A percentile compares a stretch with the other conserved stretches of the same genome.
Conservation (phyloP, 2,113 vertebrate species). For the Narcine bancroftii region DNA sequence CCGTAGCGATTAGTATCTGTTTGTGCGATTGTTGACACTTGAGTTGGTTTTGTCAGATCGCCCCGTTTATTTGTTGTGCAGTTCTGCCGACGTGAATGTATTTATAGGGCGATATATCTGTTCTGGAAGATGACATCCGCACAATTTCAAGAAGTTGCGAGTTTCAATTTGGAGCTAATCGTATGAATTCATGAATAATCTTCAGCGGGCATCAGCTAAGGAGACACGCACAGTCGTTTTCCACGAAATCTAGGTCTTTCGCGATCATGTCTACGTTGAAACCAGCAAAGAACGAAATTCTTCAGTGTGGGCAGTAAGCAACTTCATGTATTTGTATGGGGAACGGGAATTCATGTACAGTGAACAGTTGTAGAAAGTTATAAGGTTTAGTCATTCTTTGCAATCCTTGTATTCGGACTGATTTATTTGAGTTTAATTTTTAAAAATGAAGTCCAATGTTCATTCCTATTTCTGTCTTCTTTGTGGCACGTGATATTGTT, state of each 20-base stretch:
- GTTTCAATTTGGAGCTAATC: neutral
- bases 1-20: neutral
- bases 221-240: neutral
- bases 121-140: neutral
- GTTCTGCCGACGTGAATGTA: neutral
- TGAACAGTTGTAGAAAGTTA: neutral
- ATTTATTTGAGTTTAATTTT: no score
- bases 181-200: neutral
- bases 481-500: neutral
- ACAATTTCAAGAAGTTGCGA: neutral
- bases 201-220: neutral
- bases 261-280: neutral
- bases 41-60: neutral
- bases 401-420: no score
- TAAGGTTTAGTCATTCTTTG: neutral
- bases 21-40: neutral
- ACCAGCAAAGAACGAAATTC: neutral
- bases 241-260: neutral
- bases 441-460: neutral
- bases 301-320: neutral
- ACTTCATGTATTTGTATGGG: neutral
- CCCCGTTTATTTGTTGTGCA: neutral
- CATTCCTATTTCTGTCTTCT: neutral
- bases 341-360: neutral
- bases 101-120: neutral